These are phyloP conservation scores for Hydropsyche betteni DNA, from an alignment of 2,888 invertebrate species.

Conservation along the genomic window DNA sequence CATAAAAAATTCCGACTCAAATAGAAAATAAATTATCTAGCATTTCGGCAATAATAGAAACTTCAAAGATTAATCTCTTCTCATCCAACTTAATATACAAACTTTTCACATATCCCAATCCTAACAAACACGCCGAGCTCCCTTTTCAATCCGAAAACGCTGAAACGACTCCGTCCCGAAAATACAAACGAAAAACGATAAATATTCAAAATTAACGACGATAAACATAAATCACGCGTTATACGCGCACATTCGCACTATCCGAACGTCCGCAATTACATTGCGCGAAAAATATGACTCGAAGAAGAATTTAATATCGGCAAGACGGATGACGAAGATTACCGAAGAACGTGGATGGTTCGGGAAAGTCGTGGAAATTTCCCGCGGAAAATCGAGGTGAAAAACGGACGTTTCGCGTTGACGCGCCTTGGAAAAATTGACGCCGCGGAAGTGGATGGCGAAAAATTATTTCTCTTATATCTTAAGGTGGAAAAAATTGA, in stretches of 20 bases:
- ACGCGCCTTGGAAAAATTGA: background rate
- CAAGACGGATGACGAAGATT: conserved; percentile 28
- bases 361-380: background rate
- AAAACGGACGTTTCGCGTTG: background rate
- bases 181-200: background rate
- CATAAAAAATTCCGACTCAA: too few relatives aligned
- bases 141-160: too few relatives aligned
- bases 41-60: too few relatives aligned
- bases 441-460: background rate
- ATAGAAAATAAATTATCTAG: too few relatives aligned
- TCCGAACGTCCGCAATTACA: conserved; percentile 13
- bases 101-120: too few relatives aligned
- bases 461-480: too few relatives aligned
- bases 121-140: too few relatives aligned
- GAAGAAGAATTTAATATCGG: conserved; percentile 29
- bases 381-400: background rate
- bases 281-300: conserved; percentile 7
- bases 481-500: too few relatives aligned
- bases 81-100: too few relatives aligned
- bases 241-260: conserved; percentile 10
- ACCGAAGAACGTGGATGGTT: background rate
- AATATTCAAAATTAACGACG: conserved; percentile 5
- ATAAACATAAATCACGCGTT: conserved; percentile 21
- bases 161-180: too few relatives aligned
- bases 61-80: too few relatives aligned